A percentile compares a stretch with the other conserved stretches of the same genome.
phyloP scores from a whole-genome alignment of 2,797 vertebrate species.

The Myotis pilosus region DNA sequence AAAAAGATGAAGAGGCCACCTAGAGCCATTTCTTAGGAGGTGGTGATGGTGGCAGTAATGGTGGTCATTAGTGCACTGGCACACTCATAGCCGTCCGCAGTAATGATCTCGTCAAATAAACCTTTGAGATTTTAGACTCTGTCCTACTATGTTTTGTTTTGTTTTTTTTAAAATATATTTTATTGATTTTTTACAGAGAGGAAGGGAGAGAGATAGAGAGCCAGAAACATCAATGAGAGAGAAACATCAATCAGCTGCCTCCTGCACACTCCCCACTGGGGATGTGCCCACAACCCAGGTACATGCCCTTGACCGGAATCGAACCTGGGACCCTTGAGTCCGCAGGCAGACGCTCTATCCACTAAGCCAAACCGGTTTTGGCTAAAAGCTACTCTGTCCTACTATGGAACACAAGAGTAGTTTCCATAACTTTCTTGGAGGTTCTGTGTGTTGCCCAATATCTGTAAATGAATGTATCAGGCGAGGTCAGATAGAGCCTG shows the following conservation, averaged over 20 bases:
- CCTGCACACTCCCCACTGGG: too few species aligned
- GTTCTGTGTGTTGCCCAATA: neutral
- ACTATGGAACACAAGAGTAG: neutral
- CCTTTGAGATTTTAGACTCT: neutral
- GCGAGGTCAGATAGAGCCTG: neutral
- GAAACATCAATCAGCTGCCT: too few species aligned
- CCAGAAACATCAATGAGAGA: too few species aligned
- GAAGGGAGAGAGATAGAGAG: too few species aligned
- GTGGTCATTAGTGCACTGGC: neutral
- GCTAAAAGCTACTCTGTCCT: neutral
- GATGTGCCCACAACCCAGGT: too few species aligned
- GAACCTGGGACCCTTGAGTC: too few species aligned
- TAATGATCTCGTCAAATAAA: neutral
- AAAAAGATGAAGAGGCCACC: neutral
- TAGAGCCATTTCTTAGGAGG: neutral
- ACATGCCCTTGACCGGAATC: too few species aligned
- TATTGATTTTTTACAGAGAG: too few species aligned
- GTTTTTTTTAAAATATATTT: too few species aligned
- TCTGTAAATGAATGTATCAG: neutral
- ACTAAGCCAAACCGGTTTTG: too few species aligned
- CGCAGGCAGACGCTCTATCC: too few species aligned
- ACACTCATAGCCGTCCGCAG: neutral
- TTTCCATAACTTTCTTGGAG: neutral
- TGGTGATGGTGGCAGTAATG: fast-evolving
- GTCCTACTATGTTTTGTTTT: too few species aligned